phyloP scores from a whole-genome alignment of 2,113 vertebrate species.

The Orcinus orca region DNA sequence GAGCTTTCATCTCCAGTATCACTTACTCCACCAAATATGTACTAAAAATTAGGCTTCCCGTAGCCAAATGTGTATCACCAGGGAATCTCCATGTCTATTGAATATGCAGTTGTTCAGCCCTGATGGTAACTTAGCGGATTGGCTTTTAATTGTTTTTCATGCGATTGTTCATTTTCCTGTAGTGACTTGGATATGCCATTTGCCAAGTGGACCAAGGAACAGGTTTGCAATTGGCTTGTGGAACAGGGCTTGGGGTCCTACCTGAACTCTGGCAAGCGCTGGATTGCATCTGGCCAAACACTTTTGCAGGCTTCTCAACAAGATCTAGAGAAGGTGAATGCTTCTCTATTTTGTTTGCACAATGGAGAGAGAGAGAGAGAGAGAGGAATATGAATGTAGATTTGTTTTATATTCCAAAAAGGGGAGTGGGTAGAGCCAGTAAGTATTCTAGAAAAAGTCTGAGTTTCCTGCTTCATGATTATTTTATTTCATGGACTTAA shows the following conservation, averaged over 20 bases:
- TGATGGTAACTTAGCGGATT: not conserved
- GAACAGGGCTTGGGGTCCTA: slow-evolving; percentile 95
- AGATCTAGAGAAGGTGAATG: slow-evolving; percentile 94
- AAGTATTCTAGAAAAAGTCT: not conserved
- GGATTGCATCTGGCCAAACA: slow-evolving; percentile 96
- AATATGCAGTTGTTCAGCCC: not conserved
- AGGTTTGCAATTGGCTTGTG: slow-evolving; percentile 96
- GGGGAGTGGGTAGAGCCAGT: too few species aligned
- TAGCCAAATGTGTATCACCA: not conserved
- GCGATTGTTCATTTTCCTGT: not conserved
- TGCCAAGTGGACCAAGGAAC: slow-evolving; percentile 96
- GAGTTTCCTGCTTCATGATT: not conserved
- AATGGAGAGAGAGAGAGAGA: not conserved
- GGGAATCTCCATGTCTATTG: not conserved
- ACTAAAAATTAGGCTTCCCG: not conserved
- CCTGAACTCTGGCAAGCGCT: slow-evolving; percentile 89
- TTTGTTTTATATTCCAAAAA: not conserved
- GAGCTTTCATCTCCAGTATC: not conserved
- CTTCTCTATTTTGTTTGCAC: not conserved
- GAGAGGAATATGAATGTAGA: not conserved
- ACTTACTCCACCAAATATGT: not conserved
- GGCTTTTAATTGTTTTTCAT: not conserved
- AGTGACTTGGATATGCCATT: slow-evolving; percentile 97
- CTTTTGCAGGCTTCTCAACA: slow-evolving; percentile 96
- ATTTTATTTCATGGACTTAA: not conserved